Conservation (phyloP, 2,113 vertebrate genomes). For the Centropristis striata region DNA sequence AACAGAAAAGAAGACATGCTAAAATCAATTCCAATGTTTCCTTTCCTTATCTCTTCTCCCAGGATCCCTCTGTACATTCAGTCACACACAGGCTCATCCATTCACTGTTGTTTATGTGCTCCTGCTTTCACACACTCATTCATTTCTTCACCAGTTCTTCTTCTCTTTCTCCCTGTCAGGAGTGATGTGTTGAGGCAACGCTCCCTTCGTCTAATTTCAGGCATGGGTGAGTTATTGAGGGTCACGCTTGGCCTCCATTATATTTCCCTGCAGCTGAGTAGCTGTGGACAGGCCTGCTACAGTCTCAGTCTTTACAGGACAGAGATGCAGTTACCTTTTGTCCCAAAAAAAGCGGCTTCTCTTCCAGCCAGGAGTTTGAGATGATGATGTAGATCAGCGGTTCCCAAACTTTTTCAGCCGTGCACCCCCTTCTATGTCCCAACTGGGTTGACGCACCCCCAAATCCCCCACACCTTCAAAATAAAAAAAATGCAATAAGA, state of each 20-base stretch:
- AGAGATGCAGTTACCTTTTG: not conserved
- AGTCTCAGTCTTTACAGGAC: conserved; percentile 17
- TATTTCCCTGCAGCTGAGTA: conserved; percentile 32
- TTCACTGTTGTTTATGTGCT: not conserved
- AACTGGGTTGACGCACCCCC: too few relatives aligned
- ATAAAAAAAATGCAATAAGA: too few relatives aligned
- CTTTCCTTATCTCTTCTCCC: not conserved
- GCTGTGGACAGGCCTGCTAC: not conserved
- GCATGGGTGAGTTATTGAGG: conserved; percentile 64
- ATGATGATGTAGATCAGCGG: conserved; percentile 20
- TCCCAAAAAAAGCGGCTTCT: conserved; percentile 1
- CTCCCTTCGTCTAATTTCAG: conserved; percentile 62
- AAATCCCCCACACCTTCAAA: too few relatives aligned
- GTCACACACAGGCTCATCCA: not conserved
- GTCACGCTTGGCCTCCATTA: conserved; percentile 25
- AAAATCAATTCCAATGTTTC: not conserved
- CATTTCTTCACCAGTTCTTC: not conserved
- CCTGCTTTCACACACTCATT: not conserved
- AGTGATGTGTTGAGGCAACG: conserved; percentile 10
- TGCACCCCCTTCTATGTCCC: too few relatives aligned
- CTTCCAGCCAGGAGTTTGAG: not conserved
- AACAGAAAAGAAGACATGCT: not conserved
- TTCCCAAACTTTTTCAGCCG: too few relatives aligned
- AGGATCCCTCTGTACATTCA: not conserved
- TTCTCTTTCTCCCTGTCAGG: conserved; percentile 1